Base-by-base conservation (phyloP, 2,888 invertebrate genomes). In the Andrena hattorfiana region DNA sequence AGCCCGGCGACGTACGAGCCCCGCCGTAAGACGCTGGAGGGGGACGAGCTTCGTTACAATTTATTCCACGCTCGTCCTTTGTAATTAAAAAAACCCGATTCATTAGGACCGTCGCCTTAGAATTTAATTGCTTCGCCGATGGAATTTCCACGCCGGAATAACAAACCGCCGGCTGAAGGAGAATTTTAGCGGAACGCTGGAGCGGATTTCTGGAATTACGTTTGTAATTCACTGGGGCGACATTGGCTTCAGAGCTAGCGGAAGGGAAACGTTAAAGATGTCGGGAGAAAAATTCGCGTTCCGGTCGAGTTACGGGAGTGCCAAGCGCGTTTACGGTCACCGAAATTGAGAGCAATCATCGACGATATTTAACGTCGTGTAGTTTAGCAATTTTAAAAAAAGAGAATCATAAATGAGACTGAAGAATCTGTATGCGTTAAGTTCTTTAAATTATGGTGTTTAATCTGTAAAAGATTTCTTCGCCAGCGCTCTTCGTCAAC, bases 21-120 rank as follows among this genome's bases (percentile, higher is more conserved):
- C 20, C 54, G 63, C 62, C 75, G 73, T 51, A 60, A 66, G 70
- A 77, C 72, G 76, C 71, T 54, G 59, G 76, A 59, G 28, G 28
- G 32, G 71, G 30, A 20, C 23, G 42, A 28, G 86, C 76, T 75
- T 69, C 81, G 80, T 85, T 82, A 82, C 84, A 84, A 87, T 86
- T 88, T 87, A 85, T 83, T 78, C 82, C 80, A 59, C 49, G 76
- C 79, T 85, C 85, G 85, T 80, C 77, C 69, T 68, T 63, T 75
- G 78, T 86, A 88, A 87, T 87, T 87, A 87, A 87, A 86, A 87
- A 81, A 84, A 69, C 78, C 56, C 84, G 84, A 86, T 87, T 86
- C 88, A 86, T 87, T 86, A 87, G 86, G 66, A 79, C 67, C 78
- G 83, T 83, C 85, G 78, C 72, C 85, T 87, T 85, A 87, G 85